Conservation (phyloP, 2,113 vertebrate genomes). For the Trematocara marginatum region DNA sequence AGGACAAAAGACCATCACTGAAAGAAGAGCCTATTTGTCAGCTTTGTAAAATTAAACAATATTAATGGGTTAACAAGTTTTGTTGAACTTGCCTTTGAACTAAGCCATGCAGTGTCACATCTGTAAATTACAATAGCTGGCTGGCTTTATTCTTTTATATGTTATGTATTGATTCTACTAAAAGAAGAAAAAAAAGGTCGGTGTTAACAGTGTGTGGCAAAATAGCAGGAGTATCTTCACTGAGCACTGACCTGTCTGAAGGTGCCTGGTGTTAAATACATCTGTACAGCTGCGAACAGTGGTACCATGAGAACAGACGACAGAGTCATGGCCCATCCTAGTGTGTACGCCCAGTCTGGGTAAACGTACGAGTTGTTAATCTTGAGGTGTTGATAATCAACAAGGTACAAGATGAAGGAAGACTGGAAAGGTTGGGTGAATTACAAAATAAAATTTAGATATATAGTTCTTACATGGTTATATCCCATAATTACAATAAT, state of each 20-base stretch:
- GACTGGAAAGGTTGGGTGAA: neutral
- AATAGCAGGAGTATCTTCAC: neutral
- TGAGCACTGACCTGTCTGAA: constrained; percentile 16
- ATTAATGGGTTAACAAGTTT: neutral
- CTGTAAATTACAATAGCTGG: neutral
- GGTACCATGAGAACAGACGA: constrained; percentile 45
- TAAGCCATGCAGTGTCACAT: neutral
- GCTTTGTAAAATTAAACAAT: neutral
- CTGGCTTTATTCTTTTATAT: neutral
- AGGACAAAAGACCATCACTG: neutral
- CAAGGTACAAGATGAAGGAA: constrained; percentile 36
- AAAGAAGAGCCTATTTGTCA: neutral
- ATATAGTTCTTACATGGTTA: neutral
- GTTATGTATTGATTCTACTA: neutral
- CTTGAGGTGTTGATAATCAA: constrained; percentile 32
- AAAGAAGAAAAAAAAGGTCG: neutral
- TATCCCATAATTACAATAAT: neutral
- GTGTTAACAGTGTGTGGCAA: neutral
- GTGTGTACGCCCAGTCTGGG: constrained; percentile 45
- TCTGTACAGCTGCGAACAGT: neutral
- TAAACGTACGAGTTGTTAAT: constrained; percentile 44
- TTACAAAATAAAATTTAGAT: neutral
- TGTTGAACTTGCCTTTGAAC: neutral
- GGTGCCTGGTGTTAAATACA: neutral
- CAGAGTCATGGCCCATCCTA: constrained; percentile 40